phyloP scores from a whole-genome alignment of 2,888 invertebrate genomes.

The Hyppa rectilinea region DNA sequence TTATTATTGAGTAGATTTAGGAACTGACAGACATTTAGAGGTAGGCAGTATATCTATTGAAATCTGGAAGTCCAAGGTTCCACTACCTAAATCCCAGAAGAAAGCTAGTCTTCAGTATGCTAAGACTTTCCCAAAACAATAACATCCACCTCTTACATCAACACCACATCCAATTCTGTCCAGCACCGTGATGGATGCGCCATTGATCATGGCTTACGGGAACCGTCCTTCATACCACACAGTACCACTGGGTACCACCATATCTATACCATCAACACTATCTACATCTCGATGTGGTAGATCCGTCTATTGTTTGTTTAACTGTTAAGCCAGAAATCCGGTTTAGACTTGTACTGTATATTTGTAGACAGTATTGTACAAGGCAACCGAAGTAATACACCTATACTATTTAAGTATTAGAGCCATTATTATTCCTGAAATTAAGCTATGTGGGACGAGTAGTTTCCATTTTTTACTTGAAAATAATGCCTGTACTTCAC shows the following conservation, averaged over 20 bases:
- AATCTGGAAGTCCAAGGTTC: neutral
- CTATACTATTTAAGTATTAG: too few species aligned
- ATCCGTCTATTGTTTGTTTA: conserved; percentile 49
- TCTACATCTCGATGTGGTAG: conserved; percentile 29
- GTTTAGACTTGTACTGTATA: too few species aligned
- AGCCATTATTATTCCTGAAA: too few species aligned
- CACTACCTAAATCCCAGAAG: neutral
- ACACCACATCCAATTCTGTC: conserved; percentile 15
- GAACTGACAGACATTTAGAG: too few species aligned
- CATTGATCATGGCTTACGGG: conserved; percentile 27
- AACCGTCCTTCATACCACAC: conserved; percentile 26
- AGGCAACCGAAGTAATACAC: too few species aligned
- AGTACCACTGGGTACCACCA: neutral
- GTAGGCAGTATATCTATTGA: too few species aligned
- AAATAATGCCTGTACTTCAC: too few species aligned
- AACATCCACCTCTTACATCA: conserved; percentile 5
- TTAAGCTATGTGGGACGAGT: too few species aligned
- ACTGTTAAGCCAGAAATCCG: conserved; percentile 20
- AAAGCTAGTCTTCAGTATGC: neutral
- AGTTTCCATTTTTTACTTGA: too few species aligned
- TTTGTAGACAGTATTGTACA: too few species aligned
- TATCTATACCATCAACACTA: conserved; percentile 29
- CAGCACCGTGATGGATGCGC: conserved; percentile 14
- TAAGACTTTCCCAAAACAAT: neutral
- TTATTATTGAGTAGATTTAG: too few species aligned